Percentiles rank a stretch among this genome's conserved stretches.
phyloP scores from a whole-genome alignment of 1,140 invertebrate genomes.

The Thaumatotibia leucotreta region DNA sequence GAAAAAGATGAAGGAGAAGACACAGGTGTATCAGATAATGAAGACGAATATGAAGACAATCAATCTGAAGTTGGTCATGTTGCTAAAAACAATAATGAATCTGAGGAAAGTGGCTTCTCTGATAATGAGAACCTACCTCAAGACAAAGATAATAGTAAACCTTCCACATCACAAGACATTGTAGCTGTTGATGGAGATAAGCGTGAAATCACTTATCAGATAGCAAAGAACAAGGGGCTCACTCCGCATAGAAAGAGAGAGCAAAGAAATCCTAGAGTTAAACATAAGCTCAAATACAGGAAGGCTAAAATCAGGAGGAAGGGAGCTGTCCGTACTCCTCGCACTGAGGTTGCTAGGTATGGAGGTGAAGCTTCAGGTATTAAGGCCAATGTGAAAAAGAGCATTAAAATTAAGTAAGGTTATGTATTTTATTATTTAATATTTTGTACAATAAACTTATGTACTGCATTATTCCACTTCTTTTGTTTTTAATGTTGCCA shows the following conservation, averaged over 20 bases:
- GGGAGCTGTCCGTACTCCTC: slow-evolving; percentile 88
- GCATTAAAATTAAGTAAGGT: slow-evolving; percentile 87
- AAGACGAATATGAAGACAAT: slow-evolving; percentile 56
- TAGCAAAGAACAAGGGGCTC: slow-evolving; percentile 96
- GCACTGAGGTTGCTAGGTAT: slow-evolving; percentile 88
- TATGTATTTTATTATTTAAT: slow-evolving; percentile 35
- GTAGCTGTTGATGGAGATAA: slow-evolving; percentile 76
- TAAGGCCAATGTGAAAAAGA: slow-evolving; percentile 89
- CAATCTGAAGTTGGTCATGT: slow-evolving; percentile 46
- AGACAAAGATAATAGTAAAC: slow-evolving; percentile 54
- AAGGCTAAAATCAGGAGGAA: slow-evolving; percentile 94
- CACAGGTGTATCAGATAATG: slow-evolving; percentile 60
- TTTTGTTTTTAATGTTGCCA: slow-evolving; percentile 63
- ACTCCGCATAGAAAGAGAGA: slow-evolving; percentile 94
- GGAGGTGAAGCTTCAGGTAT: slow-evolving; percentile 95
- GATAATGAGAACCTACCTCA: slow-evolving; percentile 52
- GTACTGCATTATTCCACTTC: slow-evolving; percentile 19
- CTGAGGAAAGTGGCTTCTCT: slow-evolving; percentile 65
- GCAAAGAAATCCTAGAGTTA: slow-evolving; percentile 94
- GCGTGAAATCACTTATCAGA: slow-evolving; percentile 93
- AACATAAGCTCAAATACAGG: slow-evolving; percentile 92
- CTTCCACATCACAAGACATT: slow-evolving; percentile 40
- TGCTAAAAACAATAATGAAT: slow-evolving; percentile 50
- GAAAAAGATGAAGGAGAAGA: slow-evolving; percentile 67
- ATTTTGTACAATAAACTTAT: slow-evolving; percentile 48